A percentile compares a stretch with the other conserved stretches of the same genome.
phyloP scores from a whole-genome alignment of 2,888 invertebrate genomes.

The Dasysyrphus albostriatus region DNA sequence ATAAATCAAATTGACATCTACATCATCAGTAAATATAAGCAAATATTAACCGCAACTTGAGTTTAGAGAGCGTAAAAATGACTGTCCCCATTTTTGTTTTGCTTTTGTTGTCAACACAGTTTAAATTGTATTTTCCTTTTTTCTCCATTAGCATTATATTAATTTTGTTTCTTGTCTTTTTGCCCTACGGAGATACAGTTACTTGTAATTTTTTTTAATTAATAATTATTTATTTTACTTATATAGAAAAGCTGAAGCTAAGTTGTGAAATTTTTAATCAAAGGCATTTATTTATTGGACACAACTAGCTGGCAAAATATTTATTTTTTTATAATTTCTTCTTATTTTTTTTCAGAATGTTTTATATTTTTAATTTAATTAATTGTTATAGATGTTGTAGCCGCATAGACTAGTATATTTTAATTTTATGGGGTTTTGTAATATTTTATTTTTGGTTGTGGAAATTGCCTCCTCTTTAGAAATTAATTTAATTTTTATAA shows the following conservation, averaged over 20 bases:
- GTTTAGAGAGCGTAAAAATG: slow-evolving; percentile 55
- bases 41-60: slow-evolving; percentile 46
- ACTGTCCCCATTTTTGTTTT: slow-evolving; percentile 29
- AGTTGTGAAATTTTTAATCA: slow-evolving; percentile 7
- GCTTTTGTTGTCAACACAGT: slow-evolving; percentile 17
- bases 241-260: slow-evolving; percentile 2
- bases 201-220: not conserved
- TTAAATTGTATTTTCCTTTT: not conserved
- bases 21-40: slow-evolving; percentile 38
- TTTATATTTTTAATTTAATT: not conserved
- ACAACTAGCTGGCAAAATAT: not conserved
- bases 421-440: too few species aligned
- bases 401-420: too few species aligned
- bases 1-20: not conserved
- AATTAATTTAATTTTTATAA: too few species aligned
- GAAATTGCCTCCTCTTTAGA: too few species aligned
- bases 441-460: too few species aligned
- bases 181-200: not conserved
- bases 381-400: too few species aligned
- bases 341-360: not conserved
- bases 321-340: not conserved
- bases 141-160: not conserved
- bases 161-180: slow-evolving; percentile 8
- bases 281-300: slow-evolving; percentile 7
- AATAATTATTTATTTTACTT: slow-evolving; percentile 16